phyloP scores from a whole-genome alignment of 1,140 invertebrate genomes.

The Temnothorax longispinosus region DNA sequence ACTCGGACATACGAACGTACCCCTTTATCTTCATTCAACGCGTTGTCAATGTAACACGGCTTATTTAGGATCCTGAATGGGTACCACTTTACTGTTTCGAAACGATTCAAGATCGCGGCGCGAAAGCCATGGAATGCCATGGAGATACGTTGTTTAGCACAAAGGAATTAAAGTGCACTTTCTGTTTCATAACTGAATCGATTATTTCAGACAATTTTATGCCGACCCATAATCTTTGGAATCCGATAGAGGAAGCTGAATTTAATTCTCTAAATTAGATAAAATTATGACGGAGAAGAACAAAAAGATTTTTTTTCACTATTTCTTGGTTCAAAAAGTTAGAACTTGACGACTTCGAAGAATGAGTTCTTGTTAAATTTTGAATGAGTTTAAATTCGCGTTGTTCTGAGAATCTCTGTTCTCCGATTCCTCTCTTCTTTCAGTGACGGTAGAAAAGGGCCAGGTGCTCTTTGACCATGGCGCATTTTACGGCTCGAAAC shows the following conservation, averaged over 20 bases:
- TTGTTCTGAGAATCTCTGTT: not conserved
- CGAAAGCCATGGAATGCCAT: not conserved
- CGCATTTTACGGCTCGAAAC: conserved; percentile 6
- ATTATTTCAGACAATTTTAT: not conserved
- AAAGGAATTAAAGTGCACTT: not conserved
- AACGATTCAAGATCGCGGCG: conserved; percentile 7
- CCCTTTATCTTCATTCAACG: conserved; percentile 2
- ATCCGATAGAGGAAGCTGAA: not conserved
- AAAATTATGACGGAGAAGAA: not conserved
- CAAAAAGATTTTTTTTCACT: not conserved
- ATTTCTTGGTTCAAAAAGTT: not conserved
- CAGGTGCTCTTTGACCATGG: not conserved
- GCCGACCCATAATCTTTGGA: not conserved
- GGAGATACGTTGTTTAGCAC: not conserved
- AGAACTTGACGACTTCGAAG: not conserved
- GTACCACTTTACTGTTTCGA: conserved; percentile 3
- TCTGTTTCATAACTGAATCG: conserved; percentile 13
- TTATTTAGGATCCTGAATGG: conserved; percentile 2
- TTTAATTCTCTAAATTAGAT: not conserved
- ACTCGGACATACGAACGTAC: not conserved
- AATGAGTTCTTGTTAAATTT: not conserved
- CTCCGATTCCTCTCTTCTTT: not conserved
- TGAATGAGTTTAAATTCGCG: not conserved
- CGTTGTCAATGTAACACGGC: not conserved
- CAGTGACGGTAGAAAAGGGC: not conserved